phyloP scores from a whole-genome alignment of 1,140 invertebrate genomes.

The Paraescarpia echinospica region DNA sequence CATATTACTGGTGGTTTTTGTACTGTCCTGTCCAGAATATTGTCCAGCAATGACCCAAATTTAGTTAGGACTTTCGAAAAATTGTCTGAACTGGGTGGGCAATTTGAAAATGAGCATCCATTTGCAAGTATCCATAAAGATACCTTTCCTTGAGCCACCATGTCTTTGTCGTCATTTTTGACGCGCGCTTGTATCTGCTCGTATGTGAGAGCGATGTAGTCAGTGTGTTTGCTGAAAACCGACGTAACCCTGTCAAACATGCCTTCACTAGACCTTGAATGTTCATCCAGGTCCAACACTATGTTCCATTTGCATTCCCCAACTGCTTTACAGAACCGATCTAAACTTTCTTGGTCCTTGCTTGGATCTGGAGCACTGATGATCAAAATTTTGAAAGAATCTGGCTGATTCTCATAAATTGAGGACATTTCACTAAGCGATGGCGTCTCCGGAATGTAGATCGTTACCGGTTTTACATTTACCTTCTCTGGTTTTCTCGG shows the following conservation, averaged over 20 bases:
- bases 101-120: background rate
- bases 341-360: background rate
- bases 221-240: background rate
- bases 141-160: background rate
- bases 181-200: background rate
- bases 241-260: background rate
- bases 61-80: background rate
- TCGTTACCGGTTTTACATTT: background rate
- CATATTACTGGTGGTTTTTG: background rate
- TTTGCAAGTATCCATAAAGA: background rate
- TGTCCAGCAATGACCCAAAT: background rate
- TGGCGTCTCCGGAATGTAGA: background rate
- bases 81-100: background rate
- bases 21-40: background rate
- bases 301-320: background rate
- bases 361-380: background rate
- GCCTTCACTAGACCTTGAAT: background rate
- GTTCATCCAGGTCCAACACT: background rate
- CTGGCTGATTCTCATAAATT: background rate
- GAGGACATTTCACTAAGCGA: background rate
- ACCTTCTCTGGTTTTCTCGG: background rate
- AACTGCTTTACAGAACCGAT: background rate
- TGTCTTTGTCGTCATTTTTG: background rate
- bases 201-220: background rate
- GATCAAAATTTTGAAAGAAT: background rate